Evolutionary conservation across 30 jellyfish, hydroid and myxozoan species (phyloP).

Genomic region (Turritopsis dohrnii): DNA sequence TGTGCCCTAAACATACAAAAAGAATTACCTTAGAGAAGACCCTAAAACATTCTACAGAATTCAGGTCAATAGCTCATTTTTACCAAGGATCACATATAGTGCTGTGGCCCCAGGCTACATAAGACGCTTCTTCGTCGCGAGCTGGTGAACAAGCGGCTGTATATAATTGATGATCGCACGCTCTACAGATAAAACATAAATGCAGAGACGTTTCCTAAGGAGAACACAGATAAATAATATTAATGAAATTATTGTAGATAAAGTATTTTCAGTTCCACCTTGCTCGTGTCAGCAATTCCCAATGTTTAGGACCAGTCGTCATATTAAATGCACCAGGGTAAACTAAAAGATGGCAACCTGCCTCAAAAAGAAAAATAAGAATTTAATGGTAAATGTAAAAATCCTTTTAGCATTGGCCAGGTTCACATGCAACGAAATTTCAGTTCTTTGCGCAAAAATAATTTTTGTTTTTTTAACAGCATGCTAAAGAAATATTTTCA

Average conservation of each 20-base stretch:
- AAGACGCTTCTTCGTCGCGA: slow-evolving; percentile 50
- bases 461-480: too few relatives aligned
- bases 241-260: too few relatives aligned
- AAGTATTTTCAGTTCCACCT: slow-evolving; percentile 59
- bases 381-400: neutral
- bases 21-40: neutral
- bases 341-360: slow-evolving; percentile 73
- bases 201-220: neutral
- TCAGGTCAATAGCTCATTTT: neutral
- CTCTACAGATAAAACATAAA: neutral
- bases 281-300: slow-evolving; percentile 71
- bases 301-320: slow-evolving; percentile 97
- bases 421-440: neutral
- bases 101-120: slow-evolving; percentile 82
- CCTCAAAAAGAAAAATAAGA: neutral
- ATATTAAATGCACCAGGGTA: slow-evolving; percentile 92
- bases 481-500: too few relatives aligned
- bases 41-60: neutral
- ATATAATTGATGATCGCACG: slow-evolving; percentile 30
- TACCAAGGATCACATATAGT: slow-evolving; percentile 80
- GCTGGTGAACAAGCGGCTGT: slow-evolving; percentile 82
- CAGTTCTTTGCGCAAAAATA: too few relatives aligned
- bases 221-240: too few relatives aligned
- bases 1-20: slow-evolving; percentile 48
- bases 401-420: neutral